Percentiles rank a stretch among this genome's conserved stretches.
These are phyloP conservation scores for Phoxinus dragarum DNA, from an alignment of 2,797 vertebrate species.

Conservation along the genomic window DNA sequence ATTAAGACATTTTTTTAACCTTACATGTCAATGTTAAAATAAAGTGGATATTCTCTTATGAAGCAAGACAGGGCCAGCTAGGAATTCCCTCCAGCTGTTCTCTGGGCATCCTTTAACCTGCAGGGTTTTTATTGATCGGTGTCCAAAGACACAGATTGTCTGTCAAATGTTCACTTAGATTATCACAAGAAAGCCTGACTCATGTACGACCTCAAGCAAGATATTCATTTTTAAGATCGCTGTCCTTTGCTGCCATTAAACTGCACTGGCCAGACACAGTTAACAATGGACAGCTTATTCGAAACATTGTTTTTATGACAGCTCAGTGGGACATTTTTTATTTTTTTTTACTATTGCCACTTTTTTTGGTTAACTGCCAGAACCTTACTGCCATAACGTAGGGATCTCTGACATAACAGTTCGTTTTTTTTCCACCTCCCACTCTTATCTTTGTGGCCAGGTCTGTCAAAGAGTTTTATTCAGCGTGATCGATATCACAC, in stretches of 20 bases:
- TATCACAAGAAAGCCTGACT: conserved; percentile 28
- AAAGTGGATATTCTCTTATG: conserved; percentile 1
- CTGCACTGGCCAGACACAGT: conserved; percentile 7
- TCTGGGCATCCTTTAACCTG: conserved; percentile 28
- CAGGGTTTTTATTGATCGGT: conserved; percentile 37
- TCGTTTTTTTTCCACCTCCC: conserved; percentile 45
- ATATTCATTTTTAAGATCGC: conserved; percentile 35
- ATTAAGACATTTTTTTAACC: conserved; percentile 1
- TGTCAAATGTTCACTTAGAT: conserved; percentile 41
- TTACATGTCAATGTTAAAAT: conserved; percentile 13
- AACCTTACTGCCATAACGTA: conserved; percentile 30
- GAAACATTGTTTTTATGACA: conserved; percentile 27
- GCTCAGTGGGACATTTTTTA: not conserved
- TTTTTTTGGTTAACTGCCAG: conserved; percentile 36
- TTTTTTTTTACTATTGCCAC: not conserved
- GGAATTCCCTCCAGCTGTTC: conserved; percentile 40
- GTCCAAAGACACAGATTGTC: conserved; percentile 35
- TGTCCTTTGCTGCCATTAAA: conserved; percentile 37
- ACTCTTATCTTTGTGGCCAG: conserved; percentile 65
- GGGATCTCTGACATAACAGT: conserved; percentile 58
- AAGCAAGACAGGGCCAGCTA: not conserved
- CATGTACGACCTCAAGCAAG: conserved; percentile 44
- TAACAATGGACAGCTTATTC: conserved; percentile 10
- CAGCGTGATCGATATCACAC: conserved; percentile 73
- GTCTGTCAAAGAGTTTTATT: conserved; percentile 51